Base-by-base conservation (phyloP, 1,140 invertebrate species). In the Pseudomyrmex gracilis region DNA sequence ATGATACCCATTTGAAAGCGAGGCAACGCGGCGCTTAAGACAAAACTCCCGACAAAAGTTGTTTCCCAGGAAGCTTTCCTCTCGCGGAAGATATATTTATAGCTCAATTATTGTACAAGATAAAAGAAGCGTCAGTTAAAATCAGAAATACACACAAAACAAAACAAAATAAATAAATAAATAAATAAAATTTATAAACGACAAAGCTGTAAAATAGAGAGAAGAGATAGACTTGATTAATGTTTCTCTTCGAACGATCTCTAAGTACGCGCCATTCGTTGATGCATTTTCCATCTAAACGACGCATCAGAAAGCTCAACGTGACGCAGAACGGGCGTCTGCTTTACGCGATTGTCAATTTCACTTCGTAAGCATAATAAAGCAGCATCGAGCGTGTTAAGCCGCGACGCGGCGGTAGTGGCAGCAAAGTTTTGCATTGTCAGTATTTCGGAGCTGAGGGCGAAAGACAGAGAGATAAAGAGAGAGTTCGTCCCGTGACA, bases 1-100 rank as follows among this genome's bases (percentile, higher is more conserved):
- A 90, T 89, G 84, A 80, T 45, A 71, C 83, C 73, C 82, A 90
- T 91, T 91, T 85, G 58, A 82, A 85, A 71, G 84, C 66, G 3
- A 34, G 22, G 24, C 67, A 12, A 55, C 77, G 74, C 53, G 67
- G 57, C 66, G 51, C 66, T 87, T 73, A 87, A 85, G 15, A 55
- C 58, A 20, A 55, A 83, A 49, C 22, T 47, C 0, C 20, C 47
- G 20, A 51, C 1, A 12, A 12, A 1, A 78, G 13, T 51, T 51
- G 13, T 51, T 51, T 34, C 34, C 5, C 34, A 34, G 34, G 5
- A 34, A 34, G 34, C 34, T 34, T 34, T 34, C 5, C 34, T 34
- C 34, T 34, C 34, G 34, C 34, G 34, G 34, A 34, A 34, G 5
- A 34, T 34, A 34, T 34, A 34, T 34, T 34, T 34, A 34, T 34